Percentiles rank a stretch among this genome's conserved stretches.
These are phyloP conservation scores for Brenthis daphne DNA, from an alignment of 2,888 invertebrate genomes.

Conservation along the genomic window DNA sequence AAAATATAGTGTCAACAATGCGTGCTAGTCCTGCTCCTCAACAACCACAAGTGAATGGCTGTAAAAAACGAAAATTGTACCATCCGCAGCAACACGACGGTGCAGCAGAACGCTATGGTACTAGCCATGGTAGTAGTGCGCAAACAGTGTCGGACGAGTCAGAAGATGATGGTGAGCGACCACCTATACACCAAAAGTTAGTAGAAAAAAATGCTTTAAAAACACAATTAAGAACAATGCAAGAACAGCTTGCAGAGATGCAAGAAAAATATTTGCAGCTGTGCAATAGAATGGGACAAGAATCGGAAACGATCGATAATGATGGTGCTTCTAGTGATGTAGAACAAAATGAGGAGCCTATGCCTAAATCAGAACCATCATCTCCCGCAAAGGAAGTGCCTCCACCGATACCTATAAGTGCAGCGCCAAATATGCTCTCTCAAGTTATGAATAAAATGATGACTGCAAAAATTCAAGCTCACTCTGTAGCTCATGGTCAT, in stretches of 20 bases:
- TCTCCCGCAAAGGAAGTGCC: conserved; percentile 80
- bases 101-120: conserved; percentile 83
- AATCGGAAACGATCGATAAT: conserved; percentile 88
- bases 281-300: conserved; percentile 92
- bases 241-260: conserved; percentile 94
- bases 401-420: conserved; percentile 70
- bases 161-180: conserved; percentile 89
- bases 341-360: conserved; percentile 79
- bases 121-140: conserved; percentile 74
- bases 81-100: conserved; percentile 96
- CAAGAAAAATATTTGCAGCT: conserved; percentile 94
- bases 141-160: conserved; percentile 85
- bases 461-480: conserved; percentile 83
- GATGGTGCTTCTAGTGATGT: conserved; percentile 89
- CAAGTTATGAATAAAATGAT: conserved; percentile 87
- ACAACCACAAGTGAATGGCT: conserved; percentile 91
- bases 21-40: conserved; percentile 91
- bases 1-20: conserved; percentile 97
- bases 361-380: conserved; percentile 82
- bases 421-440: conserved; percentile 81
- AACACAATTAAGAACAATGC: conserved; percentile 92
- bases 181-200: conserved; percentile 91
- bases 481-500: conserved; percentile 78
- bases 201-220: conserved; percentile 93
- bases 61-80: conserved; percentile 97